phyloP scores from a whole-genome alignment of 2,113 vertebrate genomes.

The Tympanuchus pallidicinctus region DNA sequence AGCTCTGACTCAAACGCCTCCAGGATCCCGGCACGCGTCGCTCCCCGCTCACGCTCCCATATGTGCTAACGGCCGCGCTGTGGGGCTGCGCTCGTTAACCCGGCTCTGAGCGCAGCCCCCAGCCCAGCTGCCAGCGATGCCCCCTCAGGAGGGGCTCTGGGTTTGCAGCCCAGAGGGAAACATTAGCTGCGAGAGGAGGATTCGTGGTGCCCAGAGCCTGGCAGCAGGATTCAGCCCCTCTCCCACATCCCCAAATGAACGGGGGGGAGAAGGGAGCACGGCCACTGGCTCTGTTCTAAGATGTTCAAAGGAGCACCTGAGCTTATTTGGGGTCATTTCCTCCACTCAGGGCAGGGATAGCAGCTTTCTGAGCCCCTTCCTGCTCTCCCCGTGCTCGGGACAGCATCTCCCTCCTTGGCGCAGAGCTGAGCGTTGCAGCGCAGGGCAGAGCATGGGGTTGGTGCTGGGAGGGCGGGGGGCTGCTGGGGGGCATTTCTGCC shows the following conservation, averaged over 20 bases:
- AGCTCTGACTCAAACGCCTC: fast-evolving
- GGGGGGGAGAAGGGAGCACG: neutral
- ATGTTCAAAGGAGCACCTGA: fast-evolving
- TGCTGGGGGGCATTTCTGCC: neutral
- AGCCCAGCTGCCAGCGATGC: slow-evolving; percentile 43
- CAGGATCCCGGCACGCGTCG: neutral
- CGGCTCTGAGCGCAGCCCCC: neutral
- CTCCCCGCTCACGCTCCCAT: neutral
- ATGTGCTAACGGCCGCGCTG: slow-evolving; percentile 12
- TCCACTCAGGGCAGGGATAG: neutral
- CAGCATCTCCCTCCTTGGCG: neutral
- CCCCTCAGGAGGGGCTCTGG: too few relatives aligned
- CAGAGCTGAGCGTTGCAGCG: fast-evolving
- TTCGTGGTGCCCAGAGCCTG: fast-evolving
- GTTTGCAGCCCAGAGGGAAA: neutral
- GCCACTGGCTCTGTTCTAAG: neutral
- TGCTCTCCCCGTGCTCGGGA: fast-evolving
- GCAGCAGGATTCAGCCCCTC: fast-evolving
- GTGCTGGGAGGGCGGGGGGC: too few relatives aligned
- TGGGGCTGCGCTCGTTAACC: slow-evolving; percentile 44
- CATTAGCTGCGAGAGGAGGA: neutral
- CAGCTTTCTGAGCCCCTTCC: neutral
- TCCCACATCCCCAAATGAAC: fast-evolving
- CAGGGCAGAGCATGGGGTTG: fast-evolving
- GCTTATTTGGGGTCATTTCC: neutral